These are phyloP conservation scores for Aquatica leii DNA, from an alignment of 2,888 invertebrate genomes.

Conservation along the genomic window DNA sequence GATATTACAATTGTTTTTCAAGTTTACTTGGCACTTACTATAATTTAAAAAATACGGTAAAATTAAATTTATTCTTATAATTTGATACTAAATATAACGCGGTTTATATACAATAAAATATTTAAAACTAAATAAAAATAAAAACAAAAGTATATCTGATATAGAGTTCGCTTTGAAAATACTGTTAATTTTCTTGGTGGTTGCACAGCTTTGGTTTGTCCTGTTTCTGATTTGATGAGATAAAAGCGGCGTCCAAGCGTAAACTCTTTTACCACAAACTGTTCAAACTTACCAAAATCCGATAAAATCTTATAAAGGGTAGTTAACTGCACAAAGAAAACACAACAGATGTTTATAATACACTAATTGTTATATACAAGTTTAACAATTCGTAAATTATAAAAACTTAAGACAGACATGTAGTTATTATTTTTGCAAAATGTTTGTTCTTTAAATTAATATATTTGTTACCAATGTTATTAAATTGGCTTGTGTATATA, in stretches of 20 bases:
- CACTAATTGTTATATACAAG: constrained; percentile 25
- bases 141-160: constrained; percentile 39
- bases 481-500: too few relatives aligned
- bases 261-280: constrained; percentile 47
- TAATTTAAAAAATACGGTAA: too few relatives aligned
- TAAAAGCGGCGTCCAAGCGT: constrained; percentile 52
- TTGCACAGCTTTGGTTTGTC: constrained; percentile 51
- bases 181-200: constrained; percentile 54
- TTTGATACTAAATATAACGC: background rate
- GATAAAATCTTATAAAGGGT: constrained; percentile 32
- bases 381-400: too few relatives aligned
- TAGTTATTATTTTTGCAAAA: too few relatives aligned
- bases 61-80: too few relatives aligned
- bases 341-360: constrained; percentile 25
- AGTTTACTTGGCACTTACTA: too few relatives aligned
- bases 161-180: constrained; percentile 43
- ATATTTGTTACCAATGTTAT: too few relatives aligned
- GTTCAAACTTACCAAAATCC: constrained; percentile 38
- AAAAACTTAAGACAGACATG: too few relatives aligned
- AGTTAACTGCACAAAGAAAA: constrained; percentile 29
- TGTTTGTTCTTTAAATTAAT: too few relatives aligned
- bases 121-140: constrained; percentile 27
- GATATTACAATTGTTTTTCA: too few relatives aligned
- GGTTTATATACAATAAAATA: constrained; percentile 27
- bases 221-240: constrained; percentile 52